phyloP scores from a whole-genome alignment of 2,888 invertebrate species.

The Tiphia femorata region DNA sequence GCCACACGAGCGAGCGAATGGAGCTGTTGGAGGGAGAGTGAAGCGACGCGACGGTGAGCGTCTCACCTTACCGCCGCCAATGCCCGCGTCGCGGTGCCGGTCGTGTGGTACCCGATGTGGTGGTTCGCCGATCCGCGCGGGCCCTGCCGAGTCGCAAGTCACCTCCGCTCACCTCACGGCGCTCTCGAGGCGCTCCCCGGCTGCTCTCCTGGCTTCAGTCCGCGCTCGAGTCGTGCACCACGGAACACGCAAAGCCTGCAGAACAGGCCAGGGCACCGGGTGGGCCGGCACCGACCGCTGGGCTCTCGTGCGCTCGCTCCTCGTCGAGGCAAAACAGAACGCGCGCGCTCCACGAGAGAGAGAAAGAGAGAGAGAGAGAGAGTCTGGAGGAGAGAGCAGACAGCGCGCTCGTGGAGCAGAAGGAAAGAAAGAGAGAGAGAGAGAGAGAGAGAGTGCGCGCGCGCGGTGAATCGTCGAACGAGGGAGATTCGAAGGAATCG shows the following conservation, averaged over 20 bases:
- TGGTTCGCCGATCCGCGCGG: constrained; percentile 44
- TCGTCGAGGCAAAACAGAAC: constrained; percentile 38
- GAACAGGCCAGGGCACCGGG: too few relatives aligned
- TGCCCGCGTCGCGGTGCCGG: constrained; percentile 37
- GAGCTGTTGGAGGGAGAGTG: too few relatives aligned
- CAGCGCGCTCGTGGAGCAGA: too few relatives aligned
- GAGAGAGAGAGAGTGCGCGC: not conserved
- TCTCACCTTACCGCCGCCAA: too few relatives aligned
- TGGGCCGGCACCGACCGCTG: constrained; percentile 8
- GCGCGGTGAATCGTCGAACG: too few relatives aligned
- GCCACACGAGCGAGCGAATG: too few relatives aligned
- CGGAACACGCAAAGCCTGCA: constrained; percentile 50
- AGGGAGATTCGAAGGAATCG: too few relatives aligned
- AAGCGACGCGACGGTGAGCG: too few relatives aligned
- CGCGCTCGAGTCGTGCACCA: constrained; percentile 59
- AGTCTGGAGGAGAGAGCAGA: not conserved
- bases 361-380: not conserved
- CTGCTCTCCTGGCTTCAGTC: constrained; percentile 43
- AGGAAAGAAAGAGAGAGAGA: not conserved
- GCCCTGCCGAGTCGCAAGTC: constrained; percentile 58
- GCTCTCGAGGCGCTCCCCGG: constrained; percentile 36
- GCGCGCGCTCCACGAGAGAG: constrained; percentile 15
- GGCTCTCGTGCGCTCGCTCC: too few relatives aligned
- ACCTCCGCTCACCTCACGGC: constrained; percentile 64
- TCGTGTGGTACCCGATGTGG: constrained; percentile 22